Evolutionary conservation across 1,140 invertebrate genomes (phyloP), one percentile per base, ranked within the genome.

Genomic region (Caenorhabditis latens): DNA sequence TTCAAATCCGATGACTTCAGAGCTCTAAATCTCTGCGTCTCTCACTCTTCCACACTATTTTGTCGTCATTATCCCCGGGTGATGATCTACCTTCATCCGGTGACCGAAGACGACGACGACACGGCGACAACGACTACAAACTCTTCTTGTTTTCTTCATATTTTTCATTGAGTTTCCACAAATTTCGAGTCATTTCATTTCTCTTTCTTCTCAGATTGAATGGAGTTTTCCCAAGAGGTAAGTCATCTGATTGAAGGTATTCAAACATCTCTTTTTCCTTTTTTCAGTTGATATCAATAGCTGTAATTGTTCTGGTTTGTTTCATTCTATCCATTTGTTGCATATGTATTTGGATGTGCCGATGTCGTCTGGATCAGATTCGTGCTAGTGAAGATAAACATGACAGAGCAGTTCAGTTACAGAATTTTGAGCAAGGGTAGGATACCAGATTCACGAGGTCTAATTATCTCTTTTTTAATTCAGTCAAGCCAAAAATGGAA

Each of bases 71-170:
- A 79, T 79, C 71, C 71, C 46, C 71, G 71, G 71, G 71, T 79
- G 71, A 79, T 79, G 71, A 79, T 79, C 71, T 79, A 50, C 21
- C 46, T 79, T 79, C 46, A 79, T 79, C 71, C 71, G 71, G 71
- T 50, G 71, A 79, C 71, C 71, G 43, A 79, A 79, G 71, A 79
- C 40, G 21, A 24, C 71, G 46, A 79, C 71, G 71, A 32, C 71
- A 79, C 65, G 65, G 65, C 65, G 65, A 71, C 71, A 40, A 71
- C 46, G 14, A 79, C 71, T 79, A 79, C 19, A 79, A 79, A 79
- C n/a, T 79, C 65, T 58, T 58, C n/a, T 19, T 58, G 21, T 40
- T 63, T 63, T 46, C 65, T 71, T 43, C 65, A 32, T 46, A 46
- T 71, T 71, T 71, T 71, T 71, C 24, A 65, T 13, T 65, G 32